These are phyloP conservation scores for Anser brachyrhynchus DNA, from an alignment of 2,113 vertebrate species.

Conservation along the genomic window DNA sequence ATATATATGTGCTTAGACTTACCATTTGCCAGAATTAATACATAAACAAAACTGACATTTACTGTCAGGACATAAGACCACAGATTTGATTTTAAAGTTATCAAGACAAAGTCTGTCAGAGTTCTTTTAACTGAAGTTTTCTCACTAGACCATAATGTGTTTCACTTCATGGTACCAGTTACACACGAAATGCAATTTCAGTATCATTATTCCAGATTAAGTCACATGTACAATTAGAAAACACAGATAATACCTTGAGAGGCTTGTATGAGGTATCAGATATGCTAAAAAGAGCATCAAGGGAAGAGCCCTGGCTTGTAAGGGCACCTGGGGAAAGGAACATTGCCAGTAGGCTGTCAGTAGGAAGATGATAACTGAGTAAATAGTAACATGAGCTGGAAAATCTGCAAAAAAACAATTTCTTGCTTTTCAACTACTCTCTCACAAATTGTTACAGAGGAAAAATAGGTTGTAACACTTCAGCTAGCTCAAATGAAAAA, in stretches of 20 bases:
- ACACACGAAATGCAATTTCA: background rate
- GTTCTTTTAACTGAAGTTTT: background rate
- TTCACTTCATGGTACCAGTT: background rate
- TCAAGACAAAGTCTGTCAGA: background rate
- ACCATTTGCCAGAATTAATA: background rate
- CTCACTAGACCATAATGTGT: background rate
- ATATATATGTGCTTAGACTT: background rate
- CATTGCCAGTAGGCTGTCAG: background rate
- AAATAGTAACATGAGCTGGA: background rate
- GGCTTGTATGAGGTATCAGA: background rate
- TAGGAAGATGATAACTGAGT: background rate
- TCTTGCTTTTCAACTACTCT: background rate
- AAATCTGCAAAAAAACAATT: background rate
- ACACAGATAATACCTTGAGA: background rate
- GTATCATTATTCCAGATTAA: background rate
- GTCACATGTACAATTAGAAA: background rate
- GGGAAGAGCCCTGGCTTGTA: background rate
- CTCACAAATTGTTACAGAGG: background rate
- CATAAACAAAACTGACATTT: constrained; percentile 31
- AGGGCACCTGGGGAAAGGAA: background rate
- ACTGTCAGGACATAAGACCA: background rate
- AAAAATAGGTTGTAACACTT: background rate
- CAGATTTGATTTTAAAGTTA: background rate
- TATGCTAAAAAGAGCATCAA: background rate
- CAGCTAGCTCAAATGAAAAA: background rate